A percentile compares a stretch with the other conserved stretches of the same genome.
phyloP scores from a whole-genome alignment of 2,797 vertebrate genomes.

The Cyclura pinguis region DNA sequence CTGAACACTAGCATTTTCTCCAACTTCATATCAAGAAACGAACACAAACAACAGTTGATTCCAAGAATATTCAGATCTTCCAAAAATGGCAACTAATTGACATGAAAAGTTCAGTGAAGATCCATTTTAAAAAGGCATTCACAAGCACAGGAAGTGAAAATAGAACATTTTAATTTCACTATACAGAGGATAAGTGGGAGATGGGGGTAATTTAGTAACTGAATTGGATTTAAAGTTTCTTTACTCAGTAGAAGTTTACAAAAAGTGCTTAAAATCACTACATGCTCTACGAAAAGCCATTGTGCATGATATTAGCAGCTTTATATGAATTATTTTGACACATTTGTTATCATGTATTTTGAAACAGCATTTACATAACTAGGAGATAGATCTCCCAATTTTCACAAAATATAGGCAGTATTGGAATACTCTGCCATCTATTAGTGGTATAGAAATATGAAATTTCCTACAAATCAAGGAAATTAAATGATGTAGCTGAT shows the following conservation, averaged over 20 bases:
- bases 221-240: slow-evolving; percentile 23
- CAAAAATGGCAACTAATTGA: slow-evolving; percentile 50
- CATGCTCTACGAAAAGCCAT: neutral
- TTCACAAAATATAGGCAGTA: neutral
- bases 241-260: slow-evolving; percentile 20
- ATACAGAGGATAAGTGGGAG: neutral
- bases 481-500: slow-evolving; percentile 39
- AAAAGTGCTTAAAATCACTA: neutral
- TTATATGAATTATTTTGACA: neutral
- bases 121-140: slow-evolving; percentile 43
- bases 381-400: neutral
- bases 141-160: slow-evolving; percentile 2
- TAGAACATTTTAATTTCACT: slow-evolving; percentile 2
- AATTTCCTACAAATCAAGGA: slow-evolving; percentile 41
- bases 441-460: slow-evolving; percentile 20
- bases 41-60: slow-evolving; percentile 58
- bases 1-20: slow-evolving; percentile 39
- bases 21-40: slow-evolving; percentile 33
- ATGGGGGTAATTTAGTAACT: neutral
- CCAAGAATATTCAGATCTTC: slow-evolving; percentile 42
- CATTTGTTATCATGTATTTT: neutral
- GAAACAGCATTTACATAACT: neutral
- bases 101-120: slow-evolving; percentile 42
- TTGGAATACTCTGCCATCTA: neutral
- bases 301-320: neutral